Percentiles rank a stretch among this genome's conserved stretches.
phyloP scores from a whole-genome alignment of 2,113 vertebrate genomes.

The Tiliqua scincoides region DNA sequence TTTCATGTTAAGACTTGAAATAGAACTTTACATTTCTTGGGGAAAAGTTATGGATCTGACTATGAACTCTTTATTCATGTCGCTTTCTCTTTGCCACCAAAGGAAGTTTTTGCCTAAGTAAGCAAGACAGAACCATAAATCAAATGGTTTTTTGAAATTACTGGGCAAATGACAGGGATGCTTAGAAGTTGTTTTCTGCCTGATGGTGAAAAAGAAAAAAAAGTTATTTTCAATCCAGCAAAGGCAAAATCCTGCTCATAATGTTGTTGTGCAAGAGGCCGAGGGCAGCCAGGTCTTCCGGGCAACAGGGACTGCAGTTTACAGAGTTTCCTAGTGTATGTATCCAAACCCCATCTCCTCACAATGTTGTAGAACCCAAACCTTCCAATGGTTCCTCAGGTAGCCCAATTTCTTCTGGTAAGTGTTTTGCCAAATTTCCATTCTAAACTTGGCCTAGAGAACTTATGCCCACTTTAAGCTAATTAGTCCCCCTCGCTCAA shows the following conservation, averaged over 20 bases:
- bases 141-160: neutral
- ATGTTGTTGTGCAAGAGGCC: too few relatives aligned
- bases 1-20: neutral
- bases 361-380: too few relatives aligned
- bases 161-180: neutral
- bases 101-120: neutral
- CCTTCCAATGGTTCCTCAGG: too few relatives aligned
- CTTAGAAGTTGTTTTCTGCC: neutral
- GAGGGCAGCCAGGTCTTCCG: too few relatives aligned
- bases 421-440: too few relatives aligned
- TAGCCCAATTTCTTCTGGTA: too few relatives aligned
- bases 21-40: neutral
- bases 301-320: too few relatives aligned
- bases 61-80: neutral
- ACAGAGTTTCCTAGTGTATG: too few relatives aligned
- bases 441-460: too few relatives aligned
- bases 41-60: neutral
- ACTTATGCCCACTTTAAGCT: too few relatives aligned
- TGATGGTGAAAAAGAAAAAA: neutral
- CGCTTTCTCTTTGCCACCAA: neutral
- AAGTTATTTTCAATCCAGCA: neutral
- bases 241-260: neutral
- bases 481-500: too few relatives aligned
- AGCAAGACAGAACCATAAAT: neutral
- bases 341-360: too few relatives aligned